Evolutionary conservation across 2,797 vertebrate genomes (phyloP).

Genomic region (Lacerta agilis): DNA sequence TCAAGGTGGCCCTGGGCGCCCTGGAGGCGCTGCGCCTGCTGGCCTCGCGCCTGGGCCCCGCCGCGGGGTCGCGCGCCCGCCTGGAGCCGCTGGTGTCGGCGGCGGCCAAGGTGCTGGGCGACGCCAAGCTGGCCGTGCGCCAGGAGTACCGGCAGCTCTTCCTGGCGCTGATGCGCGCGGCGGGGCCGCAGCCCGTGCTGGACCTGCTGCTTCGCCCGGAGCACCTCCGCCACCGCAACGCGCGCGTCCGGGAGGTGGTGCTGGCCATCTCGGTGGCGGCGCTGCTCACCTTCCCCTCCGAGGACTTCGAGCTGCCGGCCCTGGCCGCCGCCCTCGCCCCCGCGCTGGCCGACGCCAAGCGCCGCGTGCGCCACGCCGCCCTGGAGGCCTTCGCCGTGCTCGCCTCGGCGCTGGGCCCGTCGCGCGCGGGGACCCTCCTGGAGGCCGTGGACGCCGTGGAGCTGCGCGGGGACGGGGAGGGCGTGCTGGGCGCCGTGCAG

Average conservation of each 20-base stretch:
- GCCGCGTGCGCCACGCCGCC: constrained; percentile 87
- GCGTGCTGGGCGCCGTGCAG: constrained; percentile 87
- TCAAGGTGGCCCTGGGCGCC: constrained; percentile 86
- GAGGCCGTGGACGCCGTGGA: constrained; percentile 88
- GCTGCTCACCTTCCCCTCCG: constrained; percentile 84
- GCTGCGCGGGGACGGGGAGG: constrained; percentile 82
- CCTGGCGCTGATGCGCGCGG: constrained; percentile 82
- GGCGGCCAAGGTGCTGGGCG: constrained; percentile 84
- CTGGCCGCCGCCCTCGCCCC: constrained; percentile 87
- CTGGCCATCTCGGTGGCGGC: constrained; percentile 85
- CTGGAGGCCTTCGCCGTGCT: constrained; percentile 88
- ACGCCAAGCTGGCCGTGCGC: constrained; percentile 83
- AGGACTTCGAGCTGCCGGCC: constrained; percentile 84
- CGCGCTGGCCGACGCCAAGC: constrained; percentile 84
- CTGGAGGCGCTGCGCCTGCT: constrained; percentile 86
- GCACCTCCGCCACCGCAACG: constrained; percentile 86
- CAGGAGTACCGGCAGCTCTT: constrained; percentile 87
- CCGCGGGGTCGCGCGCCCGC: constrained; percentile 74
- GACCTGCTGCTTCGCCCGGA: constrained; percentile 78
- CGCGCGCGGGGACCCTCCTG: constrained; percentile 82
- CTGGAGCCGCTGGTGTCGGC: constrained; percentile 81
- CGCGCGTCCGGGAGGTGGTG: constrained; percentile 85
- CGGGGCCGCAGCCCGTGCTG: constrained; percentile 83
- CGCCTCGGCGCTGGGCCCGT: constrained; percentile 82
- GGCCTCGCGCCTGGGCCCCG: constrained; percentile 82